phyloP scores from a whole-genome alignment of 2,797 vertebrate genomes.

The Loriculus beryllinus region DNA sequence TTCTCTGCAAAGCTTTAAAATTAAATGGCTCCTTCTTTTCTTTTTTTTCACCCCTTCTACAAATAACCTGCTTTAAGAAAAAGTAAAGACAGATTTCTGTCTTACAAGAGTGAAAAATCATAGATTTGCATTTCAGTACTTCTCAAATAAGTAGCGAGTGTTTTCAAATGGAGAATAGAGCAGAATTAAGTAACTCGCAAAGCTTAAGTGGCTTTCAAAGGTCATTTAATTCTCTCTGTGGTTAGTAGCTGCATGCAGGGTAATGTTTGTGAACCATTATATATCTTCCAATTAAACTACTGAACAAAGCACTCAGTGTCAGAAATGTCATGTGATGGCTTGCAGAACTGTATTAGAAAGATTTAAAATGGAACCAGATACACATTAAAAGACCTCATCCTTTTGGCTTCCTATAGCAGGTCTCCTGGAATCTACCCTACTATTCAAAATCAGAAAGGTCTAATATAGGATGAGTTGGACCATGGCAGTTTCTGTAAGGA shows the following conservation, averaged over 20 bases:
- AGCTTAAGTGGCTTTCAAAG: neutral
- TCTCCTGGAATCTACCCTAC: neutral
- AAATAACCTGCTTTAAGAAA: neutral
- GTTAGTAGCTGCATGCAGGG: neutral
- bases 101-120: neutral
- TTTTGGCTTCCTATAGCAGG: neutral
- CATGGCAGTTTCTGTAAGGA: neutral
- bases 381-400: neutral
- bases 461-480: neutral
- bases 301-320: neutral
- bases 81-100: neutral
- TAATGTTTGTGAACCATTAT: neutral
- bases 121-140: neutral
- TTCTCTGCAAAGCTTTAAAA: neutral
- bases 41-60: neutral
- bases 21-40: neutral
- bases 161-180: neutral
- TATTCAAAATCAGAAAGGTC: neutral
- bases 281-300: neutral
- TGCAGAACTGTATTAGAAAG: neutral
- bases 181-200: neutral
- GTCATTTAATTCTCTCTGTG: neutral
- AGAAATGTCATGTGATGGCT: neutral
- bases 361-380: neutral
- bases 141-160: neutral